A percentile compares a stretch with the other conserved stretches of the same genome.
phyloP scores from a whole-genome alignment of 2,888 invertebrate genomes.

The Lycia hirtaria region DNA sequence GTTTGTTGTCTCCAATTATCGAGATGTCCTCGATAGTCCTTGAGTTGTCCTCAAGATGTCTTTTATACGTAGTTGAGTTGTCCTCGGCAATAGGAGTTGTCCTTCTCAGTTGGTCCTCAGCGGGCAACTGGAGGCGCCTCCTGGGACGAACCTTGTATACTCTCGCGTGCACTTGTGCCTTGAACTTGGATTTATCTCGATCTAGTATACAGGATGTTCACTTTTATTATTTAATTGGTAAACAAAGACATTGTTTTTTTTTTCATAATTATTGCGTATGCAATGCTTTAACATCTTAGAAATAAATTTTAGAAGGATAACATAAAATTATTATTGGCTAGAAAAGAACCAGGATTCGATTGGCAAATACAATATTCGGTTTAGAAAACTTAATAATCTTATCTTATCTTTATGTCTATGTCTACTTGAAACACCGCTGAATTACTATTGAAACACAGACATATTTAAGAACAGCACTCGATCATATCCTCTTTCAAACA shows the following conservation, averaged over 20 bases:
- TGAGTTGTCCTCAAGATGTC: background rate
- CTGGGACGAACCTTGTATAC: constrained; percentile 75
- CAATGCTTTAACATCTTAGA: too few relatives aligned
- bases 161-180: constrained; percentile 73
- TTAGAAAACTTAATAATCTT: too few relatives aligned
- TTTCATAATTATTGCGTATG: background rate
- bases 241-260: constrained; percentile 10
- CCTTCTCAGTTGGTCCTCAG: constrained; percentile 56
- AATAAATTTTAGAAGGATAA: too few relatives aligned
- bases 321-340: too few relatives aligned
- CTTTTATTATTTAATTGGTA: constrained; percentile 44
- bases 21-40: background rate
- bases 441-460: too few relatives aligned
- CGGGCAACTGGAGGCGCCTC: constrained; percentile 67
- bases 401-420: too few relatives aligned
- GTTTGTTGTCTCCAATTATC: background rate
- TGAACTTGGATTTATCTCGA: constrained; percentile 85
- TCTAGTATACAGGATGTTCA: constrained; percentile 67
- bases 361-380: too few relatives aligned
- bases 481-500: too few relatives aligned
- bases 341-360: too few relatives aligned
- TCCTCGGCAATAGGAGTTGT: constrained; percentile 39
- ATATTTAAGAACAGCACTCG: too few relatives aligned
- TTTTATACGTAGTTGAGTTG: too few relatives aligned
- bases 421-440: too few relatives aligned